phyloP scores from a whole-genome alignment of 2,113 vertebrate species.

The Nothobranchius kuhntae region DNA sequence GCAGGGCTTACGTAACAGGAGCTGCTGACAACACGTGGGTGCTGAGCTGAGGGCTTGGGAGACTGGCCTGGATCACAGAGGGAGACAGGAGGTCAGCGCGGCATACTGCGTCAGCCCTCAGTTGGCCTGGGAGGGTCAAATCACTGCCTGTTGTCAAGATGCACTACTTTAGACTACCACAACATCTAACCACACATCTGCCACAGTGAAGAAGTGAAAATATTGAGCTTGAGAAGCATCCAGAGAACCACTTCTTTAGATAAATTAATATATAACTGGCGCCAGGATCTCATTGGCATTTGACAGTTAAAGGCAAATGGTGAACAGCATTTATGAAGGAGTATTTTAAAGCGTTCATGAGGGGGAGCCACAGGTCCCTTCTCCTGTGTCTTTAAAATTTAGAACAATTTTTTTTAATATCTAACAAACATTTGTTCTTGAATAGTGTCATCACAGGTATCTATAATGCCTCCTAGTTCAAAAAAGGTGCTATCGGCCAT shows the following conservation, averaged over 20 bases:
- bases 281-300: too few relatives aligned
- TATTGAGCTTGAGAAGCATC: not conserved
- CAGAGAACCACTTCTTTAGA: not conserved
- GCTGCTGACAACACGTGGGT: constrained; percentile 73
- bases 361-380: too few relatives aligned
- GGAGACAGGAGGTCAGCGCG: constrained; percentile 60
- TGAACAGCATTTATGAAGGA: too few relatives aligned
- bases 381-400: too few relatives aligned
- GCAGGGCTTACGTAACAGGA: constrained; percentile 70
- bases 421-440: too few relatives aligned
- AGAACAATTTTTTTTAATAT: too few relatives aligned
- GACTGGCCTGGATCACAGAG: constrained; percentile 61
- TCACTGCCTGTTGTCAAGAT: not conserved
- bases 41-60: constrained; percentile 59
- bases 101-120: constrained; percentile 31
- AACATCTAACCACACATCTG: not conserved
- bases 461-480: too few relatives aligned
- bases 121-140: constrained; percentile 25
- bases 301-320: too few relatives aligned
- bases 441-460: too few relatives aligned
- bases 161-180: not conserved
- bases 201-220: not conserved
- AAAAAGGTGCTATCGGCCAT: too few relatives aligned
- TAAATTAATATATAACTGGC: not conserved
- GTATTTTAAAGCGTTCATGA: too few relatives aligned